Percentiles rank a stretch among this genome's conserved stretches.
Conservation (phyloP, 2,888 invertebrate genomes). For the Spodoptera picta region DNA sequence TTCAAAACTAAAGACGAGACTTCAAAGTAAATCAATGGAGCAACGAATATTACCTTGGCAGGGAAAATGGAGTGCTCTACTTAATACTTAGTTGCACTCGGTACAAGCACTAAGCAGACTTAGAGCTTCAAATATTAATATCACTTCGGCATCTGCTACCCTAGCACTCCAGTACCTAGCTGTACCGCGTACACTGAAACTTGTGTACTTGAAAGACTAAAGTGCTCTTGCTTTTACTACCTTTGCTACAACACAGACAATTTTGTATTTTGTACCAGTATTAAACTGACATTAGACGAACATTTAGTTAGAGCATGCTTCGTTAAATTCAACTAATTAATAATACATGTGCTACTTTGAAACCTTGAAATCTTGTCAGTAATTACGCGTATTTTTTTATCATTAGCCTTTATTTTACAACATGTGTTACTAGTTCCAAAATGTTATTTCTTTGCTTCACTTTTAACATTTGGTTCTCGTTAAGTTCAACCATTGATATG, state of each 20-base stretch:
- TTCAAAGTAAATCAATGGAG: slow-evolving; percentile 21
- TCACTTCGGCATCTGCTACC: slow-evolving; percentile 41
- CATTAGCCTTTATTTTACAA: slow-evolving; percentile 22
- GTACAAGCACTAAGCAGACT: slow-evolving; percentile 12
- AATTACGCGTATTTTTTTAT: slow-evolving; percentile 35
- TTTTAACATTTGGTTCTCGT: slow-evolving; percentile 53
- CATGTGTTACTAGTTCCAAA: slow-evolving; percentile 39
- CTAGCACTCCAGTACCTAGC: slow-evolving; percentile 1
- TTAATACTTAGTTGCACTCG: slow-evolving; percentile 37
- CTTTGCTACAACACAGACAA: neutral
- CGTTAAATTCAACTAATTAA: slow-evolving; percentile 44
- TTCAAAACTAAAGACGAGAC: neutral
- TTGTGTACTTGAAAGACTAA: slow-evolving; percentile 15
- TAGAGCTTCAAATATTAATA: slow-evolving; percentile 46
- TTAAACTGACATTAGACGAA: slow-evolving; percentile 4
- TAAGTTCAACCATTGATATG: slow-evolving; percentile 56
- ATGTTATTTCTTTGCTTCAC: slow-evolving; percentile 39
- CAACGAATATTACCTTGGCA: slow-evolving; percentile 12
- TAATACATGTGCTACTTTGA: slow-evolving; percentile 24
- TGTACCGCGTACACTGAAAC: slow-evolving; percentile 15
- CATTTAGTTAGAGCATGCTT: slow-evolving; percentile 33
- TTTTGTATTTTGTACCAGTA: slow-evolving; percentile 11
- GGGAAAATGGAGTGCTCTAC: slow-evolving; percentile 21
- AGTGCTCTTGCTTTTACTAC: slow-evolving; percentile 32
- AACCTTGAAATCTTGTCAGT: slow-evolving; percentile 42